Evolutionary conservation across 2,113 vertebrate genomes (phyloP).

Genomic region (Hippocampus comes): DNA sequence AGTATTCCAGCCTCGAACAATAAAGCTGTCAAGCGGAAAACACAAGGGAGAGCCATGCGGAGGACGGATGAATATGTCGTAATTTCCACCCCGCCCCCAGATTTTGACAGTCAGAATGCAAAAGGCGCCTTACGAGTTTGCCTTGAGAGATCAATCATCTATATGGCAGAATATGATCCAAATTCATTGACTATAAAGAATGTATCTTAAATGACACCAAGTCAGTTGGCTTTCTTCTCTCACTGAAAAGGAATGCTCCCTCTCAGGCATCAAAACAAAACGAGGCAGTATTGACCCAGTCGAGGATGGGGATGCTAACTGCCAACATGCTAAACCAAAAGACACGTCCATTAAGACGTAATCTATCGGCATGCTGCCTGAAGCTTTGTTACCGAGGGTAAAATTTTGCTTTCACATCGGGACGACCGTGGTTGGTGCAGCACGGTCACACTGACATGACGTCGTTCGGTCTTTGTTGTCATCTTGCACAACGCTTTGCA

Average conservation of each 20-base stretch:
- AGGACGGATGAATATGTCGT: slow-evolving; percentile 34
- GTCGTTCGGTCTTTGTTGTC: not conserved
- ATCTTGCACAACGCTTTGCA: not conserved
- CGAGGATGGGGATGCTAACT: too few relatives aligned
- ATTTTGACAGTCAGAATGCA: slow-evolving; percentile 18
- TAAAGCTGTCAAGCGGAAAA: slow-evolving; percentile 47
- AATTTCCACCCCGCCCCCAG: slow-evolving; percentile 26
- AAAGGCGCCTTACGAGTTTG: slow-evolving; percentile 5
- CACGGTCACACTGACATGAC: too few relatives aligned
- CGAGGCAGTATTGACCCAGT: too few relatives aligned
- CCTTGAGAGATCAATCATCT: too few relatives aligned
- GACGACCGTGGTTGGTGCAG: too few relatives aligned
- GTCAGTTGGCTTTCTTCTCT: too few relatives aligned
- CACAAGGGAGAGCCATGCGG: slow-evolving; percentile 33
- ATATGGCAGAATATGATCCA: too few relatives aligned
- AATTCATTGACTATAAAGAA: too few relatives aligned
- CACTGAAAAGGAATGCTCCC: too few relatives aligned
- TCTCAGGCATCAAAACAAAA: too few relatives aligned
- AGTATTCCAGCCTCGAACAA: slow-evolving; percentile 18
- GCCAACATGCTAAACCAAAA: not conserved
- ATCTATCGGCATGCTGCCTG: not conserved
- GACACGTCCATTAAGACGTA: not conserved
- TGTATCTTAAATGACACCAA: too few relatives aligned
- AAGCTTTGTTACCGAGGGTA: not conserved
- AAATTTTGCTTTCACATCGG: too few relatives aligned